Conservation (phyloP, 2,113 vertebrate genomes). For the Sceloporus undulatus region DNA sequence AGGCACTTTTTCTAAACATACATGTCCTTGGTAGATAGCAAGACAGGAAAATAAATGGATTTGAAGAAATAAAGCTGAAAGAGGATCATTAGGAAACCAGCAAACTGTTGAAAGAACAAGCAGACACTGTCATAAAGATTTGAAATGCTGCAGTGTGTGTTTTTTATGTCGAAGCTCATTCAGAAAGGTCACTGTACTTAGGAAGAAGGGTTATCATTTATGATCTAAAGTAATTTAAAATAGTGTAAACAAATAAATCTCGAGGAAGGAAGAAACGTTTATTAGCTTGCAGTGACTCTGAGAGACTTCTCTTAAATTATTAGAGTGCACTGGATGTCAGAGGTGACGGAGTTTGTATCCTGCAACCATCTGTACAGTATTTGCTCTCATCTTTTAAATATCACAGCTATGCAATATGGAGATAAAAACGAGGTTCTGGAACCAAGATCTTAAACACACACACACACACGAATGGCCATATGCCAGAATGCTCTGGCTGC, state of each 20-base stretch:
- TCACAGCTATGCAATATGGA: background rate
- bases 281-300: conserved; percentile 64
- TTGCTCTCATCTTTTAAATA: conserved; percentile 43
- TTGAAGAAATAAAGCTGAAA: conserved; percentile 70
- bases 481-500: background rate
- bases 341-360: conserved; percentile 52
- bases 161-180: conserved; percentile 70
- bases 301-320: conserved; percentile 56
- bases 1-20: conserved; percentile 23
- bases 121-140: conserved; percentile 70
- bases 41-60: conserved; percentile 60
- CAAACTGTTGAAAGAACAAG: conserved; percentile 70
- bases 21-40: conserved; percentile 49
- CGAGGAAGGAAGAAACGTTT: conserved; percentile 67
- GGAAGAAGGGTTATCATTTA: conserved; percentile 75
- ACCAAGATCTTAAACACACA: background rate
- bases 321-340: conserved; percentile 1
- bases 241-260: conserved; percentile 78
- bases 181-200: conserved; percentile 74
- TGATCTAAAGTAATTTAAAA: conserved; percentile 72
- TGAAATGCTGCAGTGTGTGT: conserved; percentile 63
- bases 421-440: conserved; percentile 40
- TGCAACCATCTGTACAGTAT: conserved; percentile 44
- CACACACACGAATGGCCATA: background rate
- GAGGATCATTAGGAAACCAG: conserved; percentile 65